Conservation (phyloP, 2,888 invertebrate genomes). For the Drepanosiphum platanoidis region DNA sequence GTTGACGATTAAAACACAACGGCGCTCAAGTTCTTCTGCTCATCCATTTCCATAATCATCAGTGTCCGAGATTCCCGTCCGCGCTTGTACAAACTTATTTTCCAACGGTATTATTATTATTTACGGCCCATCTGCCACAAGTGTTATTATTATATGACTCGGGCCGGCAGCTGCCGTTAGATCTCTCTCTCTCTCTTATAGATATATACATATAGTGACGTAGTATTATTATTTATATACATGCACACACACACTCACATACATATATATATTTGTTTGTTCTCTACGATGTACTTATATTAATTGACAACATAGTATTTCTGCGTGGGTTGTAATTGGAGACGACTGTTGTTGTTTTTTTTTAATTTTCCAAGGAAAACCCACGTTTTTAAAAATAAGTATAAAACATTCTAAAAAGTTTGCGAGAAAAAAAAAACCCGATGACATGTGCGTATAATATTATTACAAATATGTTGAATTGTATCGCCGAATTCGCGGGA, state of each 20-base stretch:
- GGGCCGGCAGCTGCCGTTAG: background rate
- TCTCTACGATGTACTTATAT: slow-evolving; percentile 27
- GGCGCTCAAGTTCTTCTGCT: background rate
- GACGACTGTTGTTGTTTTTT: background rate
- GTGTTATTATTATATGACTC: background rate
- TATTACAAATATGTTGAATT: background rate
- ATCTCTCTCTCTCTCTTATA: too few relatives aligned
- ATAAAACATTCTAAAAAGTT: background rate
- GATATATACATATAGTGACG: background rate
- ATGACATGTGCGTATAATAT: background rate
- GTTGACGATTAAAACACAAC: slow-evolving; percentile 24
- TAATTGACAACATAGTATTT: background rate
- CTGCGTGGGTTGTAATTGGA: background rate
- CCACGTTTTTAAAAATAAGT: background rate
- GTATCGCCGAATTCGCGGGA: background rate
- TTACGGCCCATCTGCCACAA: background rate
- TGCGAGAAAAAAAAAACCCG: background rate
- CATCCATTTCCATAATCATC: background rate
- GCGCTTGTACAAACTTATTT: slow-evolving; percentile 25
- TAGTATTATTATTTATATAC: too few relatives aligned
- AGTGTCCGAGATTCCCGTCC: background rate
- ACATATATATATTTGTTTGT: background rate
- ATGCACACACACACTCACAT: too few relatives aligned
- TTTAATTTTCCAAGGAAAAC: slow-evolving; percentile 2
- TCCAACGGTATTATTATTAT: background rate